Base-by-base conservation (phyloP, 2,113 vertebrate genomes). In the Acanthochromis polyacanthus region DNA sequence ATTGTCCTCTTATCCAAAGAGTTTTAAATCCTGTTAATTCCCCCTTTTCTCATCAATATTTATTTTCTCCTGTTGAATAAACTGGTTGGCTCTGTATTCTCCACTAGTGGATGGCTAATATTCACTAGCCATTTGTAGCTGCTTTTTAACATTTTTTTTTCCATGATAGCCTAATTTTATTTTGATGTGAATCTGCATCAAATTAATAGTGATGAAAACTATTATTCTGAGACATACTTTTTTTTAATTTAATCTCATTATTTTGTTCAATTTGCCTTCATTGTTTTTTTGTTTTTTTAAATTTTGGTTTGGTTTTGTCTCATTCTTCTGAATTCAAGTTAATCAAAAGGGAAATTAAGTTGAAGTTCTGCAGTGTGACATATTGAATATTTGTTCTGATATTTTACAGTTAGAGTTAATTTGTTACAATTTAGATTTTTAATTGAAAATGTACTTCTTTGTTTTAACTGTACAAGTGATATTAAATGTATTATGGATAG, bases 1-100 rank as follows among this genome's bases (percentile, higher is more conserved):
- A 86, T 82, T 82, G 69, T 88, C 60, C 52, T 28, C 30, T 46
- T 63, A 69, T 79, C 60, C 55, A 84, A 79, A 80, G 70, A 75
- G 15, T 58, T 84, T 91, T 78, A 76, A 89, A 88, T 83, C 82
- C 74, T 43, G 23, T 87, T 91, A 86, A 83, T 75, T 84, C 67
- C 77, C 36, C 56, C 28, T 28, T 74, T 79, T 71, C 80, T 72
- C 83, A 90, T 91, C 64, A 82, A 88, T 90, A 91, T 88, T 64
- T 81, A 90, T 84, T 69, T 63, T 65, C 25, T 36, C 81, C 23
- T 61, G 46, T 71, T 82, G 72, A 77, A 73, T 81, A 50, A 43
- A 83, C 23, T 68, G 75, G n/a, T 15, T 56, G 53, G 45, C 72
- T 56, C 28, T 25, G 59, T 80, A 32, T 71, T 71, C 32, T 60